Conservation (phyloP, 2,113 vertebrate genomes). For the Scalopus aquaticus region DNA sequence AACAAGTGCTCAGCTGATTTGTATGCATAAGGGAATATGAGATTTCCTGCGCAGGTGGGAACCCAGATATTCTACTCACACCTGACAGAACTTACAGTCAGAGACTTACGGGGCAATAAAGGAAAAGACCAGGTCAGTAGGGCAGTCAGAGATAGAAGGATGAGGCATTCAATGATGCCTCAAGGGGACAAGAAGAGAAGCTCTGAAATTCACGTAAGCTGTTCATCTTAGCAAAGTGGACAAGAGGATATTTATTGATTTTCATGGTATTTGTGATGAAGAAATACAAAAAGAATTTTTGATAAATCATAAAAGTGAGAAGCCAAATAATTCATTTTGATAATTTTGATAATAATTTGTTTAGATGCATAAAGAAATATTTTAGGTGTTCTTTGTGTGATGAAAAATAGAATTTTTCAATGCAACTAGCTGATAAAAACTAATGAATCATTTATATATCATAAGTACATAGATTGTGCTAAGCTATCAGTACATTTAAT, state of each 20-base stretch:
- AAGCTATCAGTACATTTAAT: not conserved
- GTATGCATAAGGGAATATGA: not conserved
- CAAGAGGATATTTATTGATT: not conserved
- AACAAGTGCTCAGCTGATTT: not conserved
- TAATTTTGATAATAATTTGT: too few species aligned
- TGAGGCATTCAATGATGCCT: not conserved
- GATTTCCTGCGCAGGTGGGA: not conserved
- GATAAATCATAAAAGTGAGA: conserved; percentile 11
- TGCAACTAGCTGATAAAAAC: not conserved
- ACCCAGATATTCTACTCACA: not conserved
- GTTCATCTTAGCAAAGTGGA: not conserved
- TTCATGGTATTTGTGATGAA: not conserved
- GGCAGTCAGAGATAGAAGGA: not conserved
- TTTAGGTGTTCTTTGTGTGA: not conserved
- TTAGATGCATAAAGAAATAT: not conserved
- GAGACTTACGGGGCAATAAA: not conserved
- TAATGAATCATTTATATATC: not conserved
- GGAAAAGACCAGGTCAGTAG: not conserved
- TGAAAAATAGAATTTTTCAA: not conserved
- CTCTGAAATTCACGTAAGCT: not conserved
- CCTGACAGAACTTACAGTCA: not conserved
- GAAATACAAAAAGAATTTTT: not conserved
- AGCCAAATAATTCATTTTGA: not conserved
- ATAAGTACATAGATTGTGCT: not conserved
- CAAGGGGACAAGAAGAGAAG: not conserved